These are phyloP conservation scores for Egretta garzetta DNA, from an alignment of 2,113 vertebrate genomes.

Conservation along the genomic window DNA sequence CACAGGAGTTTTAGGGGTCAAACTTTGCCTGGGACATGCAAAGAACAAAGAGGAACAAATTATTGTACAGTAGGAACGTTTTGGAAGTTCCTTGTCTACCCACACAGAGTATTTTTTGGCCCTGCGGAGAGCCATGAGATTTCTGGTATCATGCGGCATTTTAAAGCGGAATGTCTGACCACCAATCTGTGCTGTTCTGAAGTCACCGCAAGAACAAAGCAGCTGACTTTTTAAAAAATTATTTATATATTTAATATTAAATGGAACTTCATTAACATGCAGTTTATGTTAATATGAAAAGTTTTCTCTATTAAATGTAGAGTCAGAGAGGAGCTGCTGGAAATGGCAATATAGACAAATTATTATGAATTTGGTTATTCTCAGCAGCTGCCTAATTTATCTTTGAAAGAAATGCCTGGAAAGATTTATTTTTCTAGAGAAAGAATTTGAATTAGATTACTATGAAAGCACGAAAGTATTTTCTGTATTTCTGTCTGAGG, in stretches of 20 bases:
- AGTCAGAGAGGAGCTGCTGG: background rate
- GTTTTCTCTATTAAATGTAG: background rate
- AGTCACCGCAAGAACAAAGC: background rate
- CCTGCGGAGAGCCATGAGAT: background rate
- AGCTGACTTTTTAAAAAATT: too few species aligned
- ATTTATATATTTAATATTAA: background rate
- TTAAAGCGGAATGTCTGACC: background rate
- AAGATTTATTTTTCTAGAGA: background rate
- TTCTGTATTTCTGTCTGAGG: background rate
- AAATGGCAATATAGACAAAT: background rate
- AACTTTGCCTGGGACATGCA: background rate
- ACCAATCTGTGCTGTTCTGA: background rate
- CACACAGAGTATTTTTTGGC: background rate
- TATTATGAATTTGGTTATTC: background rate
- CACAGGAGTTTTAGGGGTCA: background rate
- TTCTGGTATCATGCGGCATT: background rate
- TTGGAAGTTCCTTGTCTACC: background rate
- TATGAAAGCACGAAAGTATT: background rate
- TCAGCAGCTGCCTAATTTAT: background rate
- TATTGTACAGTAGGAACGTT: background rate
- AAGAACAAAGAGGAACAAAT: background rate
- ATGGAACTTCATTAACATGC: background rate
- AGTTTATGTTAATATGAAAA: background rate
- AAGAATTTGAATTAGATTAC: background rate
- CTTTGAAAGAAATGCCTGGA: background rate